Evolutionary conservation across 2,888 invertebrate genomes (phyloP).

Genomic region (Thymelicus sylvestris): DNA sequence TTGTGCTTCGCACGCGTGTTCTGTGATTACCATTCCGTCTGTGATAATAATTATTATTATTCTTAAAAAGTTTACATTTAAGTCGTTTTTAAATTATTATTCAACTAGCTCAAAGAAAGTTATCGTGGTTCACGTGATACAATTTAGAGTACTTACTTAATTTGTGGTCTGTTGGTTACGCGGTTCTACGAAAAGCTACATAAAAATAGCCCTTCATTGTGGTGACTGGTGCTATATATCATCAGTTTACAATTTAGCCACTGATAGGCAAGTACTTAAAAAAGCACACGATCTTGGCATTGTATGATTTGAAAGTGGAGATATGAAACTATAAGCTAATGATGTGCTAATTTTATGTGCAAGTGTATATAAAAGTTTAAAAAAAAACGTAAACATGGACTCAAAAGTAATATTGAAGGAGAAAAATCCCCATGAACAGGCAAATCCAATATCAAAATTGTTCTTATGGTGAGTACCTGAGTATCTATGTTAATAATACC

Average conservation of each 20-base stretch:
- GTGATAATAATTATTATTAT: slow-evolving; percentile 28
- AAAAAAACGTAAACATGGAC: slow-evolving; percentile 80
- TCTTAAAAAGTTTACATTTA: slow-evolving; percentile 7
- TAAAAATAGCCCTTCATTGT: not conserved
- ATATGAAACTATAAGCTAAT: not conserved
- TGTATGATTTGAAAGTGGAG: slow-evolving; percentile 8
- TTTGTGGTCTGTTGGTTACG: slow-evolving; percentile 12
- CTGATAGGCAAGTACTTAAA: slow-evolving; percentile 14
- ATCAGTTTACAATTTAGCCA: slow-evolving; percentile 5
- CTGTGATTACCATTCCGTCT: slow-evolving; percentile 28
- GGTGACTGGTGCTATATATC: not conserved
- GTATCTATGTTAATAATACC: not conserved
- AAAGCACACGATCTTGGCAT: slow-evolving; percentile 21
- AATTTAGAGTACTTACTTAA: slow-evolving; percentile 1
- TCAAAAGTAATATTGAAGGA: slow-evolving; percentile 85
- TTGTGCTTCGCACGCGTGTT: not conserved
- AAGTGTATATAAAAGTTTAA: slow-evolving; percentile 4
- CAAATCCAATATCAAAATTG: slow-evolving; percentile 85
- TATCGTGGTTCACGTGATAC: not conserved
- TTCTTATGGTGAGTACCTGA: slow-evolving; percentile 85
- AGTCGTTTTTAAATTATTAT: slow-evolving; percentile 1
- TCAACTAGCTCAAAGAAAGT: not conserved
- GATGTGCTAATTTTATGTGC: not conserved
- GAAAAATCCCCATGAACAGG: slow-evolving; percentile 85
- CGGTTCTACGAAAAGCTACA: slow-evolving; percentile 29